phyloP scores from a whole-genome alignment of 92 coral and sea anemone species.

The Galaxea fascicularis region DNA sequence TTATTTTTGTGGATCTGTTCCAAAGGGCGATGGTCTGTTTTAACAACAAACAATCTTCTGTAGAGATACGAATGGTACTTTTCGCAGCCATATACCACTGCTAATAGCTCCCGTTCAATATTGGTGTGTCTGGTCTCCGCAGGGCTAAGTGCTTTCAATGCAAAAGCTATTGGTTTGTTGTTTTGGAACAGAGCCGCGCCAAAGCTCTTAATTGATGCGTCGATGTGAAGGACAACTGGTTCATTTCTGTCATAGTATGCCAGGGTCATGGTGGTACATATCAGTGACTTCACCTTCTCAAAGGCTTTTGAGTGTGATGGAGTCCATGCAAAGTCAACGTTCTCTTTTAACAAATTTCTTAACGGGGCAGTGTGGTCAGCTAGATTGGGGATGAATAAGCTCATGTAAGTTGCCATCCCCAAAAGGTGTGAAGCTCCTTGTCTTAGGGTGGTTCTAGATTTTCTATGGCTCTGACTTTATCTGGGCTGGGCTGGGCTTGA shows the following conservation, averaged over 20 bases:
- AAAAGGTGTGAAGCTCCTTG: constrained; percentile 49
- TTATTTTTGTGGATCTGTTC: constrained; percentile 50
- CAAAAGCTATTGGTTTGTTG: constrained; percentile 45
- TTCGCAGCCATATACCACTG: constrained; percentile 51
- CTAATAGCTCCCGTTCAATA: constrained; percentile 37
- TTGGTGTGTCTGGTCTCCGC: constrained; percentile 31
- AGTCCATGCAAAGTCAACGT: constrained; percentile 28
- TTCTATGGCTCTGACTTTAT: constrained; percentile 43
- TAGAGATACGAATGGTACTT: constrained; percentile 46
- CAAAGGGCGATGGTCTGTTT: constrained; percentile 28
- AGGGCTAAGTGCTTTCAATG: constrained; percentile 4
- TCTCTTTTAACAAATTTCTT: constrained; percentile 31
- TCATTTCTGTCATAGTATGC: constrained; percentile 43
- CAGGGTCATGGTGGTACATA: constrained; percentile 33
- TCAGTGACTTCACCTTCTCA: constrained; percentile 31
- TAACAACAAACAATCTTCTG: constrained; percentile 48
- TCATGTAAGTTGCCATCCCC: too few relatives aligned
- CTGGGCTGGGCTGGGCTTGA: background rate
- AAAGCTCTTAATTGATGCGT: constrained; percentile 12
- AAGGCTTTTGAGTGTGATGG: constrained; percentile 21
- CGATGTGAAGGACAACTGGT: constrained; percentile 18
- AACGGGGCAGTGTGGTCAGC: too few relatives aligned
- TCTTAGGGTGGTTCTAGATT: constrained; percentile 31
- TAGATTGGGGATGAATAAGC: constrained; percentile 49
- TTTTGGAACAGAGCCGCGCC: constrained; percentile 42